Percentiles rank a stretch among this genome's conserved stretches.
Evolutionary conservation across 2,797 vertebrate genomes (phyloP).

Genomic region (Sibirionetta formosa): DNA sequence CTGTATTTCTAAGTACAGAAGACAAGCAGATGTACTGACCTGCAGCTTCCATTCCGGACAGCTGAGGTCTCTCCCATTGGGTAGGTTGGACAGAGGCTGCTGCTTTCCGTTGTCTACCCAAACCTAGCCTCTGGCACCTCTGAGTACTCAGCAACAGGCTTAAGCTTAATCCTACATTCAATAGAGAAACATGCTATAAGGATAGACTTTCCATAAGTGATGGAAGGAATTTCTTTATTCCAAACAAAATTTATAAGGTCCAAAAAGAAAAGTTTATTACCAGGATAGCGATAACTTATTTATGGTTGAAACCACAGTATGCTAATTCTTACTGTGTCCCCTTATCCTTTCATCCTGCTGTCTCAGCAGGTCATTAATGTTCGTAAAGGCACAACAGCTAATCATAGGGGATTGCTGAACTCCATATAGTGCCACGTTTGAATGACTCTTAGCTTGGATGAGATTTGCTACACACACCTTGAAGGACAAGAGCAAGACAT

Average conservation of each 20-base stretch:
- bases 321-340: background rate
- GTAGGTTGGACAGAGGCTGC: background rate
- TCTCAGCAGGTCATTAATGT: background rate
- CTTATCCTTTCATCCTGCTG: background rate
- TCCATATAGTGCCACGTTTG: accelerated
- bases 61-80: accelerated
- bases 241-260: background rate
- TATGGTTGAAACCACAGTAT: background rate
- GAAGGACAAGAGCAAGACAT: background rate
- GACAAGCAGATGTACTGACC: background rate
- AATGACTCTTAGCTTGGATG: accelerated
- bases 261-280: background rate
- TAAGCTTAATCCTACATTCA: background rate
- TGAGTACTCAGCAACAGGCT: background rate
- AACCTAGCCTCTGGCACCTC: background rate
- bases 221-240: background rate
- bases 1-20: background rate
- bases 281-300: background rate
- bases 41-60: background rate
- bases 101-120: accelerated
- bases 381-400: background rate
- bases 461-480: accelerated
- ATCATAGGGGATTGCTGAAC: accelerated
- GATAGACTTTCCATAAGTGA: background rate
- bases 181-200: background rate